phyloP scores from a whole-genome alignment of 1,140 invertebrate species.

The Anagrus nilaparvatae region DNA sequence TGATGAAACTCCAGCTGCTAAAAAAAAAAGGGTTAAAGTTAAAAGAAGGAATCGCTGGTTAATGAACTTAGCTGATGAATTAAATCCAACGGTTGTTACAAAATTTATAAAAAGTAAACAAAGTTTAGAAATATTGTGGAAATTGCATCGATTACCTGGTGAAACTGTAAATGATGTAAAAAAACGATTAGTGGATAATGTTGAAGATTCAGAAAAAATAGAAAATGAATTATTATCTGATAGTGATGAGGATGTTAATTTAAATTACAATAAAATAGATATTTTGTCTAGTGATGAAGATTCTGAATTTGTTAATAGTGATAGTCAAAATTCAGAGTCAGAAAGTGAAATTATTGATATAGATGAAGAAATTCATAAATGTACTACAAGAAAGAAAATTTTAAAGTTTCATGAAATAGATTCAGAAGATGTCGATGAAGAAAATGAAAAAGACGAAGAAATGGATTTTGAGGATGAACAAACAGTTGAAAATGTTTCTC shows the following conservation, averaged over 20 bases:
- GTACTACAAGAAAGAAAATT: slow-evolving; percentile 2
- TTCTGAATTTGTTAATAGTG: too few species aligned
- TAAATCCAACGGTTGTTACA: slow-evolving; percentile 2
- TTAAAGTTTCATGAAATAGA: not conserved
- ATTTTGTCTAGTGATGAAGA: too few species aligned
- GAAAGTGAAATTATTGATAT: not conserved
- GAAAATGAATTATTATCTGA: not conserved
- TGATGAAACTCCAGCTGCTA: not conserved
- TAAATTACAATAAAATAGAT: too few species aligned
- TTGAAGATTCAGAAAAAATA: not conserved
- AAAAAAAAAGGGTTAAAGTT: not conserved
- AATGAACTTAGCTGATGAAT: not conserved
- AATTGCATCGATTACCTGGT: slow-evolving; percentile 14
- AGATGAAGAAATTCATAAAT: not conserved
- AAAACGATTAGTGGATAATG: not conserved
- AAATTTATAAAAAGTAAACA: slow-evolving; percentile 10
- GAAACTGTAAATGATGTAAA: slow-evolving; percentile 9
- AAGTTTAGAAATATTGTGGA: slow-evolving; percentile 10
- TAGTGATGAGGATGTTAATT: not conserved
- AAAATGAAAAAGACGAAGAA: not conserved
- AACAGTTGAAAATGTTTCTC: too few species aligned
- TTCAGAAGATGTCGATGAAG: not conserved
- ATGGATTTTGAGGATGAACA: slow-evolving; percentile 2
- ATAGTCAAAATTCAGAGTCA: not conserved
- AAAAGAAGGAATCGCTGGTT: slow-evolving; percentile 2